Base-by-base conservation (phyloP, 2,113 vertebrate genomes). In the Phylloscopus trochilus region DNA sequence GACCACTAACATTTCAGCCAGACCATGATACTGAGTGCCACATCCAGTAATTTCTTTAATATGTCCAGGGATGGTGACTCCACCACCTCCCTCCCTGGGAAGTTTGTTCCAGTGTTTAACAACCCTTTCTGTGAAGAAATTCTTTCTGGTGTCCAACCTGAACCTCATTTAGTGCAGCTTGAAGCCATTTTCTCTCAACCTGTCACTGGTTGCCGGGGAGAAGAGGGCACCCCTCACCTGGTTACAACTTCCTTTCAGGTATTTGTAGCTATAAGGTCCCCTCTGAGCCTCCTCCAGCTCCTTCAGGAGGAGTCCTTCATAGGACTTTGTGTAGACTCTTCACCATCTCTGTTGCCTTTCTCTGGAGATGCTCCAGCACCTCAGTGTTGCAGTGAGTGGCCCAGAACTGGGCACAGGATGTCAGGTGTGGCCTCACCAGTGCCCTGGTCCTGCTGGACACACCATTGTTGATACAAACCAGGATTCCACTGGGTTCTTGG, bases 131-230 rank as follows among this genome's bases (percentile, higher is more conserved):
- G 33, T 20, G 24, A 39, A 30, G 19, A 52, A 59, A 39, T 59
- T 46, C 15, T 30, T 82, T 68, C 19, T 52, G 18, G 37, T 33
- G 19, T 39, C 23, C 33, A 81, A 7, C 10, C 23, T 67, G 33
- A 67, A 59, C 33, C 6, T 74, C 44, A 44, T 2, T 7, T 44
- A 44, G 19, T 1, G 2, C 15, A 59, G 3, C 33, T 46, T 59
- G 46, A 30, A 18, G 27, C 10, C 13, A 21, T 82, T 74, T 81
- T n/a, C 20, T 59, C 44, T 74, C 52, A 52, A 17, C 4, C 33
- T 28, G 7, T 58, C 31, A 41, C 15, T 9, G 27, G 43, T 3
- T 66, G 6, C 21, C 0, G 0, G 8, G 37, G 18, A 66, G 68
- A 89, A 44, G 37, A 66, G 22, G 10, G 18, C 19, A 23, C 11